Evolutionary conservation across 2,888 invertebrate genomes (phyloP), one percentile per base, ranked within the genome.

Genomic region (Nemapogon koenigi): DNA sequence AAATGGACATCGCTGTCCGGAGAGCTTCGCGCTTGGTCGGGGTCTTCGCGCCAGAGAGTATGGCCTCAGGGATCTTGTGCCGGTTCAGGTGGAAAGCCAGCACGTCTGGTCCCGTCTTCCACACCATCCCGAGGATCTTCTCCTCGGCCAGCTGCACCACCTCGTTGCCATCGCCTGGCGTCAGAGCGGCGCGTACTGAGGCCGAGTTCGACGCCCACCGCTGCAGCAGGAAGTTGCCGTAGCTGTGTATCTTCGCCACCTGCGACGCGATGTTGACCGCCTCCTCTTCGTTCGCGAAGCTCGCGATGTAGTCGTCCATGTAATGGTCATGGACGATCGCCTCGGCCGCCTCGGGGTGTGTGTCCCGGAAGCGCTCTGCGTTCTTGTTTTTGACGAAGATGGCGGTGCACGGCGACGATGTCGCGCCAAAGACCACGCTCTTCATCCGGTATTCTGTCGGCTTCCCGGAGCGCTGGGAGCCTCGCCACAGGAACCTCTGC

Each of bases 371-470:
- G 6, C n/a, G 4, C 6, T 4, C 27, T 4, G 27, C 27, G 27
- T 27, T 27, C 6, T n/a, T 4, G 27, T 27, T 31, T 13, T 31
- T 31, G 3, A 31, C 14, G n/a, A 11, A 31, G 6, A 31, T 8
- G 1, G 51, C 54, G 10, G 43, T 46, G 33, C 48, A 46, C 1
- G 49, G 51, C 2, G 49, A 52, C 11, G 43, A 44, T 13, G 15
- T 44, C 0, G 48, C 47, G 0, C 50, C 52, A 16, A 42, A 46
- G 1, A 45, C 43, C 50, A 53, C 49, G 2, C 42, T 46, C 1
- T 46, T 44, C 49, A 53, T 49, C 4, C 18, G 28, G 30, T 30
- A 30, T 14, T 30, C 30, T 10, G 14, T 3, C n/a, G 14, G 35
- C 4, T 25, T 25, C 14, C 22, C 22, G 16, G 4, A 14, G 7